Conservation (phyloP, 2,797 vertebrate genomes). For the Acomys russatus region DNA sequence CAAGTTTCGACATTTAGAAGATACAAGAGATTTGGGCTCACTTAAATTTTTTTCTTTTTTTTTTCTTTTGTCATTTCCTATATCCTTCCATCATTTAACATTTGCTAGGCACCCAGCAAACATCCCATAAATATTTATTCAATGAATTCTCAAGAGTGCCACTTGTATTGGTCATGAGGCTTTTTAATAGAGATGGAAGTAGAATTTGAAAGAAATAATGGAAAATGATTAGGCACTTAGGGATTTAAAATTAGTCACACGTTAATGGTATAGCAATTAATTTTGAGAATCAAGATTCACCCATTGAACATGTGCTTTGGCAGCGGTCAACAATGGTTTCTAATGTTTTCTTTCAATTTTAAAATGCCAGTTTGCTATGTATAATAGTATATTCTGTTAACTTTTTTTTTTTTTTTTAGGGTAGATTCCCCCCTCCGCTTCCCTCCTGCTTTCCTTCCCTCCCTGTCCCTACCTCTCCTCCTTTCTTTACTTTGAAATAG, state of each 20-base stretch:
- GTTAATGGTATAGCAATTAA: background rate
- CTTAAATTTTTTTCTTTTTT: background rate
- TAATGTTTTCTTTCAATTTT: constrained; percentile 13
- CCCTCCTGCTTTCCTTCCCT: background rate
- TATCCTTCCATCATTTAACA: background rate
- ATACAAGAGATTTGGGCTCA: background rate
- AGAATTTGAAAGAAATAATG: constrained; percentile 49
- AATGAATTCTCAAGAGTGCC: background rate
- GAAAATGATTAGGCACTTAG: constrained; percentile 40
- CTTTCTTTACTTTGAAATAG: background rate
- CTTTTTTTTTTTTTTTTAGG: background rate
- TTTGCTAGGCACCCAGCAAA: background rate
- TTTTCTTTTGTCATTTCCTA: background rate
- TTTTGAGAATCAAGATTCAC: constrained; percentile 46
- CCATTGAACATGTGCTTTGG: background rate
- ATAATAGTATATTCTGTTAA: background rate
- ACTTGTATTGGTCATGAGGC: constrained; percentile 24
- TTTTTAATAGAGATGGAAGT: constrained; percentile 30
- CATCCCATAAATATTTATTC: constrained; percentile 11
- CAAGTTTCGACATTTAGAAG: constrained; percentile 12
- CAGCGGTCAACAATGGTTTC: background rate
- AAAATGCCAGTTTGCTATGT: background rate
- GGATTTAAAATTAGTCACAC: constrained; percentile 46
- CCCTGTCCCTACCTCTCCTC: no score
- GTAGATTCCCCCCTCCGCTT: background rate